phyloP scores from a whole-genome alignment of 2,113 vertebrate species.

The Pampusana beccarii region DNA sequence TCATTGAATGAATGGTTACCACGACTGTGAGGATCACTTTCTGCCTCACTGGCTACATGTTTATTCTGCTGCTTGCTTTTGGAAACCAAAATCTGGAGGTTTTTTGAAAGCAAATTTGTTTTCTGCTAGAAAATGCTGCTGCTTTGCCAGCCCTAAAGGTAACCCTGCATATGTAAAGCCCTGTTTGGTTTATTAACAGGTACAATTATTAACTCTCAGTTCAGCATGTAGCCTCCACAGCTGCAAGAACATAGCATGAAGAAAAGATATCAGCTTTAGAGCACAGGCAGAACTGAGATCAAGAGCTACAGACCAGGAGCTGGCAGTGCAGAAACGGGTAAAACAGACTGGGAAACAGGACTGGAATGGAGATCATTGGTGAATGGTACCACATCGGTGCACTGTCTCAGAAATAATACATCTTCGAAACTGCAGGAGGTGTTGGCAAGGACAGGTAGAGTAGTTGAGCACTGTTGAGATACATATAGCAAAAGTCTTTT shows the following conservation, averaged over 20 bases:
- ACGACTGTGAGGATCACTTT: not conserved
- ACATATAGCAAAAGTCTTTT: not conserved
- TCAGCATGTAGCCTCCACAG: not conserved
- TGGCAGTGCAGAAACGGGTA: not conserved
- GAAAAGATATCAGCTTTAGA: not conserved
- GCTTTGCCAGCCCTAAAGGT: not conserved
- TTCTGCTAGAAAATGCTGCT: not conserved
- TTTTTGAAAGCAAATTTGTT: not conserved
- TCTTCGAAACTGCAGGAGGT: not conserved
- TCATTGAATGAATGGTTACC: not conserved
- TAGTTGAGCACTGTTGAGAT: not conserved
- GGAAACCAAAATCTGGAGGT: not conserved
- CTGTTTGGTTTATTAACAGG: not conserved
- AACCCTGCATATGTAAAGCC: not conserved
- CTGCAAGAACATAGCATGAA: not conserved
- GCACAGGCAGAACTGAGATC: not conserved
- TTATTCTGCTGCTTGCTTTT: not conserved
- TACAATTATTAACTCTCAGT: not conserved
- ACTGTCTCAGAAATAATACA: not conserved
- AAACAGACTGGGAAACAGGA: not conserved
- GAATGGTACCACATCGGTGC: not conserved
- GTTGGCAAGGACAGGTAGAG: not conserved
- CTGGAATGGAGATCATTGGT: not conserved
- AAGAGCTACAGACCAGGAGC: not conserved
- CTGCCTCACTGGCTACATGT: not conserved